phyloP scores from a whole-genome alignment of 2,797 vertebrate species.

The Schizothorax lantsangensis region DNA sequence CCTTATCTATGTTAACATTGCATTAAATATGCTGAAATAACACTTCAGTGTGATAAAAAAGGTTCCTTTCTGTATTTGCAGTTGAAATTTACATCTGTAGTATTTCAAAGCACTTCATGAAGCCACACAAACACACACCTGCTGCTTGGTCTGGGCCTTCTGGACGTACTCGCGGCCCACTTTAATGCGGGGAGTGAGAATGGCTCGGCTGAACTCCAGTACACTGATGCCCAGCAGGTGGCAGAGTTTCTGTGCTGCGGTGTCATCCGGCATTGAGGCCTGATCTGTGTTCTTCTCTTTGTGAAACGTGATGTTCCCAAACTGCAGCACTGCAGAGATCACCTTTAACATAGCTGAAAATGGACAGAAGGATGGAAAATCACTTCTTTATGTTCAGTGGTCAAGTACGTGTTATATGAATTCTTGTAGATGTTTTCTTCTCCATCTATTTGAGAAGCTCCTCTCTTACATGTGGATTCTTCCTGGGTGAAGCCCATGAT shows the following conservation, averaged over 20 bases:
- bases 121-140: constrained; percentile 68
- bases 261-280: constrained; percentile 94
- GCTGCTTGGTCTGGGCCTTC: constrained; percentile 94
- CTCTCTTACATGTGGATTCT: constrained; percentile 80
- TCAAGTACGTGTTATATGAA: not conserved
- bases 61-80: too few species aligned
- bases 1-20: not conserved
- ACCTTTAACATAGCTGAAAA: constrained; percentile 87
- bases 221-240: constrained; percentile 91
- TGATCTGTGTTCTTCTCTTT: constrained; percentile 90
- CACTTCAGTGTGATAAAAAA: not conserved
- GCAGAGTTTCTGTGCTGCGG: constrained; percentile 91
- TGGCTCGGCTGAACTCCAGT: constrained; percentile 89
- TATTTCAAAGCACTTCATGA: not conserved
- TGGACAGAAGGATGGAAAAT: not conserved
- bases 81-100: not conserved
- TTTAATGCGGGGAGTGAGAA: constrained; percentile 92
- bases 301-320: constrained; percentile 88
- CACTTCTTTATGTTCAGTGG: not conserved
- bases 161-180: constrained; percentile 93
- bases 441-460: not conserved
- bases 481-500: constrained; percentile 91
- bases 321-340: constrained; percentile 89
- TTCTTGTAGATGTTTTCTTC: not conserved
- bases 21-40: not conserved